These are phyloP conservation scores for Drosophila bunnanda DNA, from an alignment of 2,888 invertebrate species.

Conservation along the genomic window DNA sequence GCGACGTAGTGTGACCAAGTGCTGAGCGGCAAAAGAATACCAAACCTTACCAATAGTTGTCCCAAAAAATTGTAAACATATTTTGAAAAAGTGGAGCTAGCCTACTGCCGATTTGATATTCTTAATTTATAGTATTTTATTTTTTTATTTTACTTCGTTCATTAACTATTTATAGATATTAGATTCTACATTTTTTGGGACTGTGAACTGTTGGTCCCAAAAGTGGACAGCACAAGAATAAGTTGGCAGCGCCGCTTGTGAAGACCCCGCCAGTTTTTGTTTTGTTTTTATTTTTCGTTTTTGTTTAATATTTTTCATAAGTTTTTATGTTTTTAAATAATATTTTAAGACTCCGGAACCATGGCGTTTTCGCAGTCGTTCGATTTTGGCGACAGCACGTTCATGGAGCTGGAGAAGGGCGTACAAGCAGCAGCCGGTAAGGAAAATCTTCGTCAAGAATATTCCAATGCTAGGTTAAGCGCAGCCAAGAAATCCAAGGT, in stretches of 20 bases:
- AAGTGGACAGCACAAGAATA: not conserved
- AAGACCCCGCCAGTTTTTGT: constrained; percentile 23
- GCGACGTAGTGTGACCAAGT: constrained; percentile 13
- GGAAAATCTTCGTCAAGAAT: constrained; percentile 10
- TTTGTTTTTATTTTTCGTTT: constrained; percentile 36
- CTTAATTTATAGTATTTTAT: not conserved
- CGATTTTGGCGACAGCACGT: constrained; percentile 81
- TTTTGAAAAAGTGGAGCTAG: fast-evolving
- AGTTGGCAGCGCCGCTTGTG: not conserved
- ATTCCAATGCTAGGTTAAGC: not conserved
- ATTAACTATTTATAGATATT: too few relatives aligned
- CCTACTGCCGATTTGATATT: too few relatives aligned
- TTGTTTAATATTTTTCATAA: not conserved
- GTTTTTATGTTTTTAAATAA: not conserved
- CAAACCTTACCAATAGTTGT: constrained; percentile 6
- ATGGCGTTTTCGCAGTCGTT: constrained; percentile 84
- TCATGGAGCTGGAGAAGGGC: constrained; percentile 78
- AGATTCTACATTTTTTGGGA: not conserved
- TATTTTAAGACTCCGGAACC: not conserved
- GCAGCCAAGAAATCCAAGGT: not conserved
- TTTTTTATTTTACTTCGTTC: not conserved
- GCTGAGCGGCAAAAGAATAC: not conserved
- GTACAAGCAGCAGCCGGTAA: constrained; percentile 59
- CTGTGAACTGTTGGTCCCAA: not conserved
- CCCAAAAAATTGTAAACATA: not conserved